Conservation (phyloP, 2,113 vertebrate species). For the Daubentonia madagascariensis region DNA sequence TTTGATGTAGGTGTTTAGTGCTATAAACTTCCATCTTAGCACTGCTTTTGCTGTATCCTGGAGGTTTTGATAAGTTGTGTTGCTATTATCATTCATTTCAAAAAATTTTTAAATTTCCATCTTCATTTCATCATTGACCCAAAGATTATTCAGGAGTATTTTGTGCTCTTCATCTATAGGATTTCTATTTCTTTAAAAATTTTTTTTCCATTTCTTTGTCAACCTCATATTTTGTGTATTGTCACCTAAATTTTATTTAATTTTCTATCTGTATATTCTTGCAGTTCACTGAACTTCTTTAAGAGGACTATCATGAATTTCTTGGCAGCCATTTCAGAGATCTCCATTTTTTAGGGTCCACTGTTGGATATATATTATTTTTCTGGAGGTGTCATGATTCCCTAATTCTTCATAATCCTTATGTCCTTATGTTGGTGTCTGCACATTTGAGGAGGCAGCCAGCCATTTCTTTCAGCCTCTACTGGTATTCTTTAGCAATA, state of each 20-base stretch:
- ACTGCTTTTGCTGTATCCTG: no score
- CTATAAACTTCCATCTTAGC: no score
- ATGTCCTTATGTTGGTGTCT: neutral
- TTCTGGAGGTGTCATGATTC: neutral
- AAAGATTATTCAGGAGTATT: no score
- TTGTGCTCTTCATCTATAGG: neutral
- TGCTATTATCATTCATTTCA: no score
- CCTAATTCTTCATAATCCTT: neutral
- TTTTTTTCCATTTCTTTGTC: neutral
- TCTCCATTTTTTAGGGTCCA: neutral
- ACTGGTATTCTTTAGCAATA: no score
- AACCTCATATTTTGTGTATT: no score
- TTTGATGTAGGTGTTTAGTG: no score
- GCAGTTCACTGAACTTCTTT: neutral
- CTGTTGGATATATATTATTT: neutral
- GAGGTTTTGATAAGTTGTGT: no score
- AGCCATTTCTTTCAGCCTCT: neutral
- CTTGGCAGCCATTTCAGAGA: neutral
- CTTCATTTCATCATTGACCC: no score
- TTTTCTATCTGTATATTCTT: neutral
- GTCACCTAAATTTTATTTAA: neutral
- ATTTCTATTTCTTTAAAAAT: neutral
- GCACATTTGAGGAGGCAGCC: neutral
- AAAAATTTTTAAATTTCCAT: no score
- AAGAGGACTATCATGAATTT: neutral